A percentile compares a stretch with the other conserved stretches of the same genome.
Evolutionary conservation across 2,113 vertebrate genomes (phyloP).

Genomic region (Ctenomys sociabilis): DNA sequence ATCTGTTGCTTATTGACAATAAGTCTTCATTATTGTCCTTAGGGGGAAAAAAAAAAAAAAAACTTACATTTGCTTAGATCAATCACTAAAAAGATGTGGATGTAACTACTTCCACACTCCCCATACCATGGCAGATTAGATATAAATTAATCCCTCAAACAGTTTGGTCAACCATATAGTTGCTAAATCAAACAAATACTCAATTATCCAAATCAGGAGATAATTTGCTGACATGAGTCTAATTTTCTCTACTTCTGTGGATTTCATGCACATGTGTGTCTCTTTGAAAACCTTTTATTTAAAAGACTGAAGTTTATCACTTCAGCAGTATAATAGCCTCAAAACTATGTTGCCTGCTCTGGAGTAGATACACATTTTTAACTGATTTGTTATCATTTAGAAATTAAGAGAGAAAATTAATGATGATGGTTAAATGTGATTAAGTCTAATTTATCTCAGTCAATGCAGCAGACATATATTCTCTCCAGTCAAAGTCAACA

Average conservation of each 20-base stretch:
- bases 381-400: slow-evolving; percentile 60
- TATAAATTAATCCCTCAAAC: slow-evolving; percentile 31
- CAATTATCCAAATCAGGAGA: slow-evolving; percentile 4
- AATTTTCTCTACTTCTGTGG: background rate
- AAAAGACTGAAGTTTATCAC: slow-evolving; percentile 29
- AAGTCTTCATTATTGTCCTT: background rate
- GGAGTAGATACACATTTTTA: slow-evolving; percentile 35
- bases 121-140: background rate
- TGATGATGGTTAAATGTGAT: slow-evolving; percentile 63
- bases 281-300: slow-evolving; percentile 16
- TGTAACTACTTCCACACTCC: background rate
- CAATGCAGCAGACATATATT: slow-evolving; percentile 54
- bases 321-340: background rate
- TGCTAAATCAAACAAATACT: slow-evolving; percentile 53
- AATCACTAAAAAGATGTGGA: background rate
- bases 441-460: slow-evolving; percentile 70
- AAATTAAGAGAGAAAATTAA: slow-evolving; percentile 67
- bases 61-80: slow-evolving; percentile 29
- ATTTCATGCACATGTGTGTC: background rate
- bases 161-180: background rate
- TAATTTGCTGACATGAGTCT: slow-evolving; percentile 17
- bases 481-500: slow-evolving; percentile 64
- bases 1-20: background rate
- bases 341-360: background rate
- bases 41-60: no score